Evolutionary conservation across 1,140 invertebrate species (phyloP), one percentile per base, ranked within the genome.

Genomic region (Drosophila asahinai): DNA sequence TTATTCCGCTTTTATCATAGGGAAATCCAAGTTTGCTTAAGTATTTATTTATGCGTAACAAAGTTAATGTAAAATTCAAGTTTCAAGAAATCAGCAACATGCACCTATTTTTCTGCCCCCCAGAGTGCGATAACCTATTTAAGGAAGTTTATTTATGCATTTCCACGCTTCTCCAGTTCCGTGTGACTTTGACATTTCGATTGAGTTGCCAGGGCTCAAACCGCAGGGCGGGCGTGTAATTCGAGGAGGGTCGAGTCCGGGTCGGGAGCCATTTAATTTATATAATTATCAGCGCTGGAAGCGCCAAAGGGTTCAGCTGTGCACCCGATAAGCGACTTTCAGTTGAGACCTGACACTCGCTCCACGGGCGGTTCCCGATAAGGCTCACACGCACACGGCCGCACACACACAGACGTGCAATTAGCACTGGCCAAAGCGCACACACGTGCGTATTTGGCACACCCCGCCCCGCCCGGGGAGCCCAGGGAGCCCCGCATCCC

Each of bases 141-240:
- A 60, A 48, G 58, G 3, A 43, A 58, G 58, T 62, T 70, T 84
- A 90, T 90, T 82, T 80, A 90, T 90, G 86, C 76, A 84, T 67
- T 81, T 76, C 19, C 64, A 83, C 67, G 65, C 70, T 77, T 68
- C 51, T 68, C 49, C 80, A 66, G 62, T 49, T 77, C 40, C 62
- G 60, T 81, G 70, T 74, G 78, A 71, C 83, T 83, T 71, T 89
- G 83, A 87, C 83, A 83, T 80, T 83, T 89, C 81, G 81, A 89
- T 89, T 89, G 86, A 89, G 83, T 89, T 86, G 80, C 86, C 66
- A 33, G 17, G 9, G n/a, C 36, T 57, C 25, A 57, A 57, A 57
- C 54, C 54, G 14, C 14, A 30, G 14, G 12, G 33, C 58, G 59
- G 45, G 38, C 38, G 19, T 68, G 65, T 63, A 71, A 71, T 71